Conservation (phyloP, 2,888 invertebrate species). For the Achlya flavicornis region DNA sequence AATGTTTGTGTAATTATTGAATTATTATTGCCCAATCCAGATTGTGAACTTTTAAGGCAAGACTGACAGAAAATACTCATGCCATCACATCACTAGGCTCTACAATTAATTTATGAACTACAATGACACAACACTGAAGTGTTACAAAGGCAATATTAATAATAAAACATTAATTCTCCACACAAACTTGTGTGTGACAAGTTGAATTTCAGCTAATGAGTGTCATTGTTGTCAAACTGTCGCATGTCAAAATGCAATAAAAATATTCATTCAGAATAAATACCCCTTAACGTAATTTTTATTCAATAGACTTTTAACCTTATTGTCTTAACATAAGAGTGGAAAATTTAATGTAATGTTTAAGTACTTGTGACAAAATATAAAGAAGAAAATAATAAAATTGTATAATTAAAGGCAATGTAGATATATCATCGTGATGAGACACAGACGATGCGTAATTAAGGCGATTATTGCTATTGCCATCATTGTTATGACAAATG, state of each 20-base stretch:
- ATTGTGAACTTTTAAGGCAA: too few species aligned
- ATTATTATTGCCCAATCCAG: too few species aligned
- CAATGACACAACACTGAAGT: constrained; percentile 25
- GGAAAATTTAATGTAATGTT: constrained; percentile 11
- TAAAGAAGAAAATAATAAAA: constrained; percentile 41
- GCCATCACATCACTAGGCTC: constrained; percentile 7
- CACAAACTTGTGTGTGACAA: constrained; percentile 39
- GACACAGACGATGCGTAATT: constrained; percentile 46
- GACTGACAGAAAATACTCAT: not conserved
- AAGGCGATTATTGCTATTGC: constrained; percentile 48
- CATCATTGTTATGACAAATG: constrained; percentile 45
- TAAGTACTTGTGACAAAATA: constrained; percentile 21
- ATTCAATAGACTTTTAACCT: constrained; percentile 18
- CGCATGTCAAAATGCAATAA: constrained; percentile 63
- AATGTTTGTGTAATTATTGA: too few species aligned
- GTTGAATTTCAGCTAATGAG: constrained; percentile 52
- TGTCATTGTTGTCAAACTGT: constrained; percentile 51
- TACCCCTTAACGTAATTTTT: constrained; percentile 14
- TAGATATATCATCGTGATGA: constrained; percentile 59
- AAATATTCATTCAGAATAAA: constrained; percentile 20
- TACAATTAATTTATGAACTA: constrained; percentile 8
- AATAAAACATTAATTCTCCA: constrained; percentile 31
- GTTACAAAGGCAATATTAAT: constrained; percentile 22
- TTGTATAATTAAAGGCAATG: constrained; percentile 65
- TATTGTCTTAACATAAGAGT: constrained; percentile 8